Base-by-base conservation (phyloP, 2,888 invertebrate genomes). In the Ecliptopera silaceata region DNA sequence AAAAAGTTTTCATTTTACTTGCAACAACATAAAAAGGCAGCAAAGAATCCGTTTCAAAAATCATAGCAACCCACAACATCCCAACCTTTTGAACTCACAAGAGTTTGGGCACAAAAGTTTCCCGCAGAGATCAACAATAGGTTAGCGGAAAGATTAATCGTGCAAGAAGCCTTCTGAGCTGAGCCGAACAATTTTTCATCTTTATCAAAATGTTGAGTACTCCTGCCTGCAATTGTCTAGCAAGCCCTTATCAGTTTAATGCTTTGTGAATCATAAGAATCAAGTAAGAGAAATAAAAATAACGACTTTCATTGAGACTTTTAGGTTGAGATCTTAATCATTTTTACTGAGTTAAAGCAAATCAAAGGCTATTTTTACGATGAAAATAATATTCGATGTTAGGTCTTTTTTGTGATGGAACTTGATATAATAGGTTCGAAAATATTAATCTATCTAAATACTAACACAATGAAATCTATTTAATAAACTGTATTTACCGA, bases 141-240 rank as follows among this genome's bases (percentile, higher is more conserved):
- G 81, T 83, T 76, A 75, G 76, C 76, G 77, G 79, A 79, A 88
- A 89, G 90, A 91, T 91, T 91, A 90, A 91, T 91, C 86, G 87
- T 83, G 79, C 70, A 77, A 84, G 85, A 77, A 86, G 79, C 84
- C 83, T 75, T 74, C 76, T 81, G 80, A 83, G 84, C 82, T 74
- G 70, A 67, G 71, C 80, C 78, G 79, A 84, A 85, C 82, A 85
- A 90, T 89, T 90, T 89, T 89, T 90, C 88, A 89, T 90, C 82
- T 88, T 85, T 88, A 88, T 88, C 88, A 86, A 88, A 88, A 85
- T 72, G 80, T 76, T 80, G 75, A 76, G 52, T 47, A 50, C 41
- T 34, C 22, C 32, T 47, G 51, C 43, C 69, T 73, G 73, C 71
- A 74, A 75, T 76, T 69, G 65, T 66, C 54, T 72, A 12, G 18